Base-by-base conservation (phyloP, 2,888 invertebrate genomes). In the Dasysyrphus tricinctus region DNA sequence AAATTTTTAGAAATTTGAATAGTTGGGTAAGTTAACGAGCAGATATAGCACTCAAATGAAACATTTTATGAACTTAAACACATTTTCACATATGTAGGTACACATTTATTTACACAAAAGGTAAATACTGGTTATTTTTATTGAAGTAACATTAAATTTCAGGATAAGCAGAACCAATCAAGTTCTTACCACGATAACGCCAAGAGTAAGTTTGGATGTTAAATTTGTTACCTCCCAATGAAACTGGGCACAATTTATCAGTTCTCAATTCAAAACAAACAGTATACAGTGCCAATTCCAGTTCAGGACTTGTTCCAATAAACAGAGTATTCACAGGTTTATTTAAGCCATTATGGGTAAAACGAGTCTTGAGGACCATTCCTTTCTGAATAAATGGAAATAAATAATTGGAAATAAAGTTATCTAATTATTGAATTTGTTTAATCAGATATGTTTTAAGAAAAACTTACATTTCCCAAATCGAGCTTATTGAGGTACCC, bases 261-360 rank as follows among this genome's bases (percentile, higher is more conserved):
- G 96, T 95, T 72, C 97, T 94, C 14, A 96, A 93, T 56, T 97
- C 93, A 91, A 96, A 98, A 91, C 98, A 98, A 5, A 97, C 94
- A 0, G 98, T 97, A 91, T 97, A 98, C 3, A 98, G 92, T 0
- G 98, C 97, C 93, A 98, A 94, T 92, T 98, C 98, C 88, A 98
- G 93, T 92, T 98, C 98, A 0, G 98, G 98, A 72, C 97, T 97
- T 1, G 97, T 97, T 32, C 97, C 97, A 83, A 97, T 93, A 89
- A 97, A 97, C 93, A 97, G 94, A 0, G 95, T 94, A 70, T 95
- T 95, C 0, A 96, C 96, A 0, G 97, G 97, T 90, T 97, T 97
- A 88, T 95, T 95, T 2, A 94, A 92, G 0, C 95, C 94, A 90
- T 95, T 94, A 91, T 96, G 96, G 74, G 94, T 95, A 85, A 96